Conservation (phyloP, 1,140 invertebrate species). For the Parasteatoda tepidariorum region DNA sequence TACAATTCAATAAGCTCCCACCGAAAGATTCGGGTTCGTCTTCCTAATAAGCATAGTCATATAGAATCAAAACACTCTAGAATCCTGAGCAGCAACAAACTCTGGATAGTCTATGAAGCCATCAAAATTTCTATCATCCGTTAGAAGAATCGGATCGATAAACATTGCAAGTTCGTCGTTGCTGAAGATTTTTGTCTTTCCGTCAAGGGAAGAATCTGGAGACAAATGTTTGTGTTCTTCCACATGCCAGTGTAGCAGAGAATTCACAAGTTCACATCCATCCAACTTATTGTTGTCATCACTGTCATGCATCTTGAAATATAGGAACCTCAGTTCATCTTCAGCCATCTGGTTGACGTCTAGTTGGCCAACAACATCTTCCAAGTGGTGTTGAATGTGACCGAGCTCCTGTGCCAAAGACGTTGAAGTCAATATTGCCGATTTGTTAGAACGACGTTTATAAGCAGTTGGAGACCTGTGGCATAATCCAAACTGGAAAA, state of each 20-base stretch:
- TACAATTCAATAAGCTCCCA: no score
- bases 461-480: no score
- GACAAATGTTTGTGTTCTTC: slow-evolving; percentile 60
- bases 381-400: slow-evolving; percentile 58
- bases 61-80: slow-evolving; percentile 41
- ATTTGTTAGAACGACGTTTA: background rate
- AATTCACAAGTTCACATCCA: slow-evolving; percentile 93
- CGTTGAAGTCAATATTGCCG: background rate
- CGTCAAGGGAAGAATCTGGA: slow-evolving; percentile 10
- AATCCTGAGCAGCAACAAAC: slow-evolving; percentile 86
- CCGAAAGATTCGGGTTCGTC: no score
- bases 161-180: slow-evolving; percentile 90
- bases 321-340: slow-evolving; percentile 94
- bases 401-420: background rate
- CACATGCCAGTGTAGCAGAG: slow-evolving; percentile 70
- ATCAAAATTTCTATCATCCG: slow-evolving; percentile 91
- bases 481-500: background rate
- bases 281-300: slow-evolving; percentile 96
- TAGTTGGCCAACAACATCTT: slow-evolving; percentile 58
- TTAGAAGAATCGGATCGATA: slow-evolving; percentile 92
- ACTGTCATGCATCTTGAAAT: slow-evolving; percentile 97
- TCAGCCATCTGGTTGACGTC: slow-evolving; percentile 95
- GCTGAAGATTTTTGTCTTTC: slow-evolving; percentile 81
- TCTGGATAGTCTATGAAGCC: slow-evolving; percentile 96
- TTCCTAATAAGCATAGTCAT: background rate